Percentiles rank a stretch among this genome's conserved stretches.
These are phyloP conservation scores for Dasyornis broadbenti DNA, from an alignment of 2,113 vertebrate genomes.

Conservation along the genomic window DNA sequence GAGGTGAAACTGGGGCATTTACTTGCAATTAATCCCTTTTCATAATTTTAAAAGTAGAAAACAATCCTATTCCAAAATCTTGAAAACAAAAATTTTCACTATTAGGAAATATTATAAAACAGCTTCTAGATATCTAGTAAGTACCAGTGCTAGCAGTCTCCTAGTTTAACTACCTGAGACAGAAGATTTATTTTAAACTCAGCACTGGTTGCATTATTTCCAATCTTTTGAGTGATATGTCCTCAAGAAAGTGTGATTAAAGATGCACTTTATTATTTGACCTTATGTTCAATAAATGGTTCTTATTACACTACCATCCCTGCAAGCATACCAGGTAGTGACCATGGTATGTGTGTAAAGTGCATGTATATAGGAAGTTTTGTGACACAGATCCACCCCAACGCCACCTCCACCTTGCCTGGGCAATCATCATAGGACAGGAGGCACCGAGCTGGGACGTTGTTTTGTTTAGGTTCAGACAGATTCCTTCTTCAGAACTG, in stretches of 20 bases:
- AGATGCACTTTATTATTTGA: not conserved
- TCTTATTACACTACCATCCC: not conserved
- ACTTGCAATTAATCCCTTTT: not conserved
- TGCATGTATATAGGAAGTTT: not conserved
- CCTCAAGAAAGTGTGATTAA: not conserved
- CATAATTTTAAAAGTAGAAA: not conserved
- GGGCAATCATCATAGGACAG: not conserved
- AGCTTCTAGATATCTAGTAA: not conserved
- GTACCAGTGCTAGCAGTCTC: not conserved
- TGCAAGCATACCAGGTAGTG: not conserved
- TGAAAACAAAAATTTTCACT: not conserved
- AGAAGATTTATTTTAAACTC: not conserved
- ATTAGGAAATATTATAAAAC: not conserved
- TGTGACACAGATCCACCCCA: not conserved
- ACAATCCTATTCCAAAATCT: not conserved
- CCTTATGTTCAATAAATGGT: not conserved
- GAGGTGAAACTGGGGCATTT: not conserved
- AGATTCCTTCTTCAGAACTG: not conserved
- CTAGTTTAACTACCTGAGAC: not conserved
- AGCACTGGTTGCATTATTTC: not conserved
- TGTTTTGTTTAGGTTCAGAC: not conserved
- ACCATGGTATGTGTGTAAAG: accelerated
- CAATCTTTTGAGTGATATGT: not conserved
- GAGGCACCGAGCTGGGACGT: not conserved
- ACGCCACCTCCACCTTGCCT: accelerated